Conservation (phyloP, 2,113 vertebrate species). For the Oenanthe melanoleuca region DNA sequence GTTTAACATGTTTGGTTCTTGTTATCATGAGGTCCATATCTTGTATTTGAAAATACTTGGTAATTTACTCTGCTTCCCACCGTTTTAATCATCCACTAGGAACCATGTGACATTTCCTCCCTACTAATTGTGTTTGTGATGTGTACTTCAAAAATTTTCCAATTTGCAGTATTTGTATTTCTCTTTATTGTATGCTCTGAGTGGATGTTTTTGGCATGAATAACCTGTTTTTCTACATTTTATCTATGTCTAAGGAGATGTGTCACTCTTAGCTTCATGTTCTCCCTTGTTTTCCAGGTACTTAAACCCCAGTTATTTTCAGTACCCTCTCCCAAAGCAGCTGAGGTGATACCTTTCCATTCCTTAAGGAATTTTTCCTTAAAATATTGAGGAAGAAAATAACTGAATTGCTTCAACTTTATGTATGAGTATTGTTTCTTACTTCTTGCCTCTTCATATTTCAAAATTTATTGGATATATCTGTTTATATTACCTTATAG, state of each 20-base stretch:
- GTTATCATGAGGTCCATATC: background rate
- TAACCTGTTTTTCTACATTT: background rate
- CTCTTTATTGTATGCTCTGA: constrained; percentile 27
- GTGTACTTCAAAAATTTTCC: background rate
- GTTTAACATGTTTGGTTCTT: background rate
- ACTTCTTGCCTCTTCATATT: background rate
- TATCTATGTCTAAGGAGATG: background rate
- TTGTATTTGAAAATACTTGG: background rate
- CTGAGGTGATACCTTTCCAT: background rate
- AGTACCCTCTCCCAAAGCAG: background rate
- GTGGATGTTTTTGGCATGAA: background rate
- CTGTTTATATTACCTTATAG: background rate
- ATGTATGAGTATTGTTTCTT: background rate
- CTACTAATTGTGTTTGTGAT: background rate
- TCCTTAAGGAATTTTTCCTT: background rate
- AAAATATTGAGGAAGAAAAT: background rate
- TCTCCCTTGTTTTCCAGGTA: background rate
- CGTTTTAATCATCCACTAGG: constrained; percentile 15
- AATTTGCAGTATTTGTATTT: background rate
- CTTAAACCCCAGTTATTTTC: background rate
- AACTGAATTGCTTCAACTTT: background rate
- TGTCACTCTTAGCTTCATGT: background rate
- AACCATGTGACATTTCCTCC: background rate
- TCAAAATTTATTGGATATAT: background rate
- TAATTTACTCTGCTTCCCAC: background rate